Evolutionary conservation across 2,113 vertebrate species (phyloP), one percentile per base, ranked within the genome.

Genomic region (Ptilonorhynchus violaceus): DNA sequence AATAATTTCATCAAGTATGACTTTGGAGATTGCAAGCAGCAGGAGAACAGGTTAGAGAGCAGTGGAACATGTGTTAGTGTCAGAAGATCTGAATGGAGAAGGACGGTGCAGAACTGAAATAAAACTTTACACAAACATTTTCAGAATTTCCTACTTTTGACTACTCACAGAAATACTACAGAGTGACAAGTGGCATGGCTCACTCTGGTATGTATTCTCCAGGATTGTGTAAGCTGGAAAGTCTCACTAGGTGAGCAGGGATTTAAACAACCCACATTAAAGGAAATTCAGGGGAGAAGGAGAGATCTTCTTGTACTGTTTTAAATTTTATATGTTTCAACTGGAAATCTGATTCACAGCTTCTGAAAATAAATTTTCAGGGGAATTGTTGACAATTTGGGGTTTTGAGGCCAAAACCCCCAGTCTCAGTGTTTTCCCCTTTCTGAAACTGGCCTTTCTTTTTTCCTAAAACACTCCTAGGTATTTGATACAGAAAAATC

Each of bases 141-240:
- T 79, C 17, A 30, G n/a, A 81, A 42, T 91, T 68, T 63, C 19
- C n/a, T 33, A 15, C 16, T 88, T 82, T 49, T 60, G 52, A 28
- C 70, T 59, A 23, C 12, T 92, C 55, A 6, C 17, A 72, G 60
- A 63, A 89, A 52, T 30, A 37, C 9, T 52, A 25, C 15, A 70
- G 21, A 70, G 56, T 30, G 55, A 33, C 44, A 70, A 63, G 39
- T 56, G 44, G 21, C 44, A 58, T 30, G 19, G 47, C 9, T 89
- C 24, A 19, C 31, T 87, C 74, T 35, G 23, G 8, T 23, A 59
- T 21, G 21, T 47, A 27, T 25, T 83, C 52, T 69, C 33, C 82
- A 70, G 35, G 42, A 59, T 90, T 88, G 77, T 84, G 33, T 67
- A 85, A 94, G 39, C 33, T 77, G 56, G 55, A 56, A 92, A 83